These are phyloP conservation scores for Thysanoteuthis rhombus DNA, from an alignment of 2,888 invertebrate species.

Conservation along the genomic window DNA sequence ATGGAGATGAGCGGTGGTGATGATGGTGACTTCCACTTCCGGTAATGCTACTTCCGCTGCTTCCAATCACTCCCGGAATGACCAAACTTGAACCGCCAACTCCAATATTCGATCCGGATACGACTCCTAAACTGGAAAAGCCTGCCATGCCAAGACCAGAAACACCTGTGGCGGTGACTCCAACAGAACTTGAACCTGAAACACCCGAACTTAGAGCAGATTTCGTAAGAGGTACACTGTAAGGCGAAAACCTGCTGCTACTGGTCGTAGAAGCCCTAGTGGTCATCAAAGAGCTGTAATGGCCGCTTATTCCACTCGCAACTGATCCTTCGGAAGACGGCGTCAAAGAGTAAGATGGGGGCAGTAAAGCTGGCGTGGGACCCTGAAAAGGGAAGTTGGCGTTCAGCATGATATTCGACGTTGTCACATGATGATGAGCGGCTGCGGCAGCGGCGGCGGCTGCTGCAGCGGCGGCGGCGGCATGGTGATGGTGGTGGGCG, in stretches of 20 bases:
- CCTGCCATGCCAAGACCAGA: conserved; percentile 46
- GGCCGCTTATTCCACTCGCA: conserved; percentile 56
- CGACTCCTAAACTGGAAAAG: conserved; percentile 67
- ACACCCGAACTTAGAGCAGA: conserved; percentile 46
- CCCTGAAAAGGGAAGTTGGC: conserved; percentile 84
- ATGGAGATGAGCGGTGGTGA: neutral
- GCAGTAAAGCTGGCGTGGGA: conserved; percentile 74
- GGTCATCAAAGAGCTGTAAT: conserved; percentile 66
- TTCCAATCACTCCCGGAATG: neutral
- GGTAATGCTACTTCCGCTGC: neutral
- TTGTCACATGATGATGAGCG: conserved; percentile 70
- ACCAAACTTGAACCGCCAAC: conserved; percentile 34
- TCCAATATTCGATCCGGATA: conserved; percentile 42
- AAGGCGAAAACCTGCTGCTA: conserved; percentile 88
- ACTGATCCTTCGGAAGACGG: conserved; percentile 62
- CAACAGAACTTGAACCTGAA: conserved; percentile 54
- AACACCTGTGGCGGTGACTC: conserved; percentile 66
- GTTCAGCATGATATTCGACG: conserved; percentile 84
- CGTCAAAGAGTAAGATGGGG: conserved; percentile 55
- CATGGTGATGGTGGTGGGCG: conserved; percentile 57
- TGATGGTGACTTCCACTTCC: conserved; percentile 12
- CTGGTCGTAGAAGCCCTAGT: conserved; percentile 58
- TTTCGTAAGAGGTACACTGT: conserved; percentile 74
- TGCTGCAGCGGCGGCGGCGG: conserved; percentile 71
- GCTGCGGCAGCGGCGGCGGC: neutral